Base-by-base conservation (phyloP, 1,140 invertebrate species). In the Eumaeus atala region DNA sequence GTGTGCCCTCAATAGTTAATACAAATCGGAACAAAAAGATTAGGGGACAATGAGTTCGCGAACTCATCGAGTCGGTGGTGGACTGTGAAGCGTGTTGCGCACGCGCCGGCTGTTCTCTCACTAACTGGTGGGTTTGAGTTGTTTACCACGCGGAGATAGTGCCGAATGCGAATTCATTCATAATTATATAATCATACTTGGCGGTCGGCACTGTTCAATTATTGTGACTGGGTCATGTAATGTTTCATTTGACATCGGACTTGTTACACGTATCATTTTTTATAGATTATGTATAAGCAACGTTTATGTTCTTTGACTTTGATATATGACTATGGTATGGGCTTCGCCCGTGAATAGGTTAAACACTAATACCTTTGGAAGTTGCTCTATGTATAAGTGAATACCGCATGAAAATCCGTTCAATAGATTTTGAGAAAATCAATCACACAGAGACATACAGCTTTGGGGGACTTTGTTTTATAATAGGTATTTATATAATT, bases 1-100 rank as follows among this genome's bases (percentile, higher is more conserved):
- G 72, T 70, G 75, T 73, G 80, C 67, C 80, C 80, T 76, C 80
- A 83, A 81, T 86, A 81, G 82, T 81, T 76, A 75, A 82, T 72
- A 77, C 65, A 66, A 74, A 74, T 72, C 67, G 66, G 62, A 76
- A 77, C 72, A 77, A 80, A 73, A 76, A 72, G 71, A 74, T 73
- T 75, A 76, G 73, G 73, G 72, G 80, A 86, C 74, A 70, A 82
- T 77, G 75, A 74, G 80, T 71, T 77, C 77, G 75, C 80, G 75
- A 77, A 77, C 77, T 69, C 73, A 81, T 83, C 61, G 72, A n/a
- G n/a, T n/a, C n/a, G 65, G 51, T 60, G 64, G 63, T 58, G 54
- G 68, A 62, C 62, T 65, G 54, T 59, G 66, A 77, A 76, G 77
- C 83, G 83, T 84, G 83, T 61, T 66, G 70, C 79, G 74, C 79